These are phyloP conservation scores for Chironex yamaguchii DNA, from an alignment of 30 jellyfish, hydroid and myxozoan species.

Conservation along the genomic window DNA sequence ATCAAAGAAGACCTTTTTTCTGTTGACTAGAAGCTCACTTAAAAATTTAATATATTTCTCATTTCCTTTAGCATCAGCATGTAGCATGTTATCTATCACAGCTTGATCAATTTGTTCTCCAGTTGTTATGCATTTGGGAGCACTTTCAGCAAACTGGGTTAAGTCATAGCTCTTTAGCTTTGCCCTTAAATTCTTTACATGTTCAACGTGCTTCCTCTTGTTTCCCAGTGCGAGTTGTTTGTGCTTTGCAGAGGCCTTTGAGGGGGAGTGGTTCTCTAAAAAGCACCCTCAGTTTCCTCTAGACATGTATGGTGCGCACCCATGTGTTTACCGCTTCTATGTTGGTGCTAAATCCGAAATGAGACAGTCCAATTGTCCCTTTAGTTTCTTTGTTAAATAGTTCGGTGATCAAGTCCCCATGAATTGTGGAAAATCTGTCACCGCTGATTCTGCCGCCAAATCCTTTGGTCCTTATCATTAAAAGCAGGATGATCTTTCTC, in stretches of 20 bases:
- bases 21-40: constrained; percentile 2
- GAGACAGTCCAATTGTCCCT: constrained; percentile 38
- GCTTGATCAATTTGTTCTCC: no score
- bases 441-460: constrained; percentile 43
- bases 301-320: constrained; percentile 47
- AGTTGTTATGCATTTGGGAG: constrained; percentile 2
- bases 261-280: constrained; percentile 15
- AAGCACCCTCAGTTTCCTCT: constrained; percentile 34
- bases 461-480: constrained; percentile 26
- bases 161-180: constrained; percentile 21
- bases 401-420: constrained; percentile 64
- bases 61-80: constrained; percentile 8
- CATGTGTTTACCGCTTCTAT: constrained; percentile 28
- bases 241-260: constrained; percentile 41
- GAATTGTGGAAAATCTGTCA: constrained; percentile 48
- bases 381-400: constrained; percentile 56
- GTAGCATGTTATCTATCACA: constrained; percentile 3
- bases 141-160: constrained; percentile 13
- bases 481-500: constrained; percentile 54
- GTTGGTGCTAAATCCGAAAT: constrained; percentile 45
- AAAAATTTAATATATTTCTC: not conserved
- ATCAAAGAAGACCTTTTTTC: constrained; percentile 3
- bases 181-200: constrained; percentile 15
- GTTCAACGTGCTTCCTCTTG: constrained; percentile 13
- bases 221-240: constrained; percentile 33